These are phyloP conservation scores for Phalanger gymnotis DNA, from an alignment of 2,797 vertebrate species.

Conservation along the genomic window DNA sequence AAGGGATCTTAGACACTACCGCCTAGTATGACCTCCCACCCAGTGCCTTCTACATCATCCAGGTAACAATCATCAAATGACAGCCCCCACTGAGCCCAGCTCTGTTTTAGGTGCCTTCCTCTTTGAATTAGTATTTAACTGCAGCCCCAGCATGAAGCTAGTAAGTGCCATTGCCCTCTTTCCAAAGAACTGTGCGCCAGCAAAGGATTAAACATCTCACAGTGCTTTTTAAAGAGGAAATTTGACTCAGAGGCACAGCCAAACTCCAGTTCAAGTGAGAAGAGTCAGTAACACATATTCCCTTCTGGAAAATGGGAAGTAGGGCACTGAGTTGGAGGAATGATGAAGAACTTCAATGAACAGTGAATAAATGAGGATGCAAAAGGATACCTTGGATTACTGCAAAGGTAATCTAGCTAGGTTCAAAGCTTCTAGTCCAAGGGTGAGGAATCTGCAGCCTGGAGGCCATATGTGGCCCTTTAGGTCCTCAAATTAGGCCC, in stretches of 20 bases:
- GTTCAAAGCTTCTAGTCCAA: not conserved
- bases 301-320: constrained; percentile 33
- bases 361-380: constrained; percentile 41
- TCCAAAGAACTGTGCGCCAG: constrained; percentile 31
- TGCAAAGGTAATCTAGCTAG: not conserved
- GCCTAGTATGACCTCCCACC: constrained; percentile 34
- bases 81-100: not conserved
- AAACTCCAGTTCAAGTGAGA: constrained; percentile 24
- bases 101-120: constrained; percentile 32
- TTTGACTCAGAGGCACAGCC: constrained; percentile 24
- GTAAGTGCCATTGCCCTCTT: constrained; percentile 51
- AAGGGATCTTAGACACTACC: constrained; percentile 46
- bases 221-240: constrained; percentile 57
- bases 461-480: too few relatives aligned
- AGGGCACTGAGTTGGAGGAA: constrained; percentile 13
- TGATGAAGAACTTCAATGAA: constrained; percentile 51
- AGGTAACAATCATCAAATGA: not conserved
- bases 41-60: constrained; percentile 7
- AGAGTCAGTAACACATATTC: constrained; percentile 22
- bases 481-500: too few relatives aligned
- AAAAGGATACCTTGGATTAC: constrained; percentile 42
- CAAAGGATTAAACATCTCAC: constrained; percentile 15
- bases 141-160: constrained; percentile 28
- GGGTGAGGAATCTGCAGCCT: too few relatives aligned
- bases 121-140: constrained; percentile 30